Conservation (phyloP, 2,888 invertebrate species). For the Platycheirus rosarum region DNA sequence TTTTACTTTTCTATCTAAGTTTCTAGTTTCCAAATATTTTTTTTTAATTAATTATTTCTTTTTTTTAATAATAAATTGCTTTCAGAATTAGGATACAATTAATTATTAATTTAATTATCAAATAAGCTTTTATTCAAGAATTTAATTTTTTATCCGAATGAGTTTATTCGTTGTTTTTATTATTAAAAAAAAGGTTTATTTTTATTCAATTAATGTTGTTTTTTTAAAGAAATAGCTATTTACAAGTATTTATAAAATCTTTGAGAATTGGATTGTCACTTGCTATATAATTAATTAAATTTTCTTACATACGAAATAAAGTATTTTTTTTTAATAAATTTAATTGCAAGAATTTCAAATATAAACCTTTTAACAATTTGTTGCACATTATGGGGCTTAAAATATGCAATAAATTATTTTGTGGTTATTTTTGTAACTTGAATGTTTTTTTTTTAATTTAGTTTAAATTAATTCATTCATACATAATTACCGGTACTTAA, state of each 20-base stretch:
- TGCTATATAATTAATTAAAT: slow-evolving; percentile 75
- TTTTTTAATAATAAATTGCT: slow-evolving; percentile 51
- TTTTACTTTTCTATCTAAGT: slow-evolving; percentile 55
- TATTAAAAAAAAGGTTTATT: slow-evolving; percentile 66
- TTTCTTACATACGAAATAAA: no score
- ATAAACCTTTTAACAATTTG: slow-evolving; percentile 59
- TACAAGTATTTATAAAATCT: slow-evolving; percentile 69
- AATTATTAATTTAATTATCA: slow-evolving; percentile 10
- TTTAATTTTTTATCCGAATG: slow-evolving; percentile 28
- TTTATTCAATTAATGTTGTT: slow-evolving; percentile 45
- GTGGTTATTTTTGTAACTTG: no score
- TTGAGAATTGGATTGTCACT: slow-evolving; percentile 79
- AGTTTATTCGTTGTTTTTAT: slow-evolving; percentile 77
- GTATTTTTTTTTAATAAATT: slow-evolving; percentile 23
- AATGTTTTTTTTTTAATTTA: slow-evolving; percentile 6
- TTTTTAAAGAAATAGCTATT: slow-evolving; percentile 29
- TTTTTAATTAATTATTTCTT: not conserved
- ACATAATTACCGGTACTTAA: slow-evolving; percentile 60
- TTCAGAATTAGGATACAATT: slow-evolving; percentile 36
- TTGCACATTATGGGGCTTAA: slow-evolving; percentile 64
- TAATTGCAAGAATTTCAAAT: slow-evolving; percentile 11
- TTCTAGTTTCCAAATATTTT: slow-evolving; percentile 15
- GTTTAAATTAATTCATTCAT: slow-evolving; percentile 34
- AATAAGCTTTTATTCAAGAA: slow-evolving; percentile 22
- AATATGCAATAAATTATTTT: slow-evolving; percentile 69